Percentiles rank a stretch among this genome's conserved stretches.
phyloP scores from a whole-genome alignment of 1,140 invertebrate genomes.

The Acromyrmex echinatior region DNA sequence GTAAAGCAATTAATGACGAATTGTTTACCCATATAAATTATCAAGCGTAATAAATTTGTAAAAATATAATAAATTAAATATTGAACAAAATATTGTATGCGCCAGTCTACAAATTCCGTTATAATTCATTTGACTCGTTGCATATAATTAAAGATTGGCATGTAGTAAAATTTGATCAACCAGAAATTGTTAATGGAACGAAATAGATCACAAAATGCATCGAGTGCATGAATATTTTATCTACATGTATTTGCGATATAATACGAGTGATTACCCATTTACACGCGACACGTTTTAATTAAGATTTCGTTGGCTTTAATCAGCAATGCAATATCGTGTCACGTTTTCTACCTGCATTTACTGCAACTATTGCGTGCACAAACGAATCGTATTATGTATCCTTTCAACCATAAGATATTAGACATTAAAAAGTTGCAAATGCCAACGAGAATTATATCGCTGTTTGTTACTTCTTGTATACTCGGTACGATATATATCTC shows the following conservation, averaged over 20 bases:
- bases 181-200: conserved; percentile 52
- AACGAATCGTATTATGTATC: conserved; percentile 35
- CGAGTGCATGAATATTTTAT: conserved; percentile 40
- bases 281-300: conserved; percentile 56
- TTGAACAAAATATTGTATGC: neutral
- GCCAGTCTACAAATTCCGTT: neutral
- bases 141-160: conserved; percentile 29
- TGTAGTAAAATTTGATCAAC: conserved; percentile 47
- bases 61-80: neutral
- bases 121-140: conserved; percentile 44
- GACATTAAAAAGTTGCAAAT: conserved; percentile 47
- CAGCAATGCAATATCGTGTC: neutral
- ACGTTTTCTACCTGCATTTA: neutral
- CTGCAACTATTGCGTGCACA: neutral
- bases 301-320: conserved; percentile 52
- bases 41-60: neutral
- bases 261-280: conserved; percentile 50
- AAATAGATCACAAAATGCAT: conserved; percentile 35
- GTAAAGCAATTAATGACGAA: neutral
- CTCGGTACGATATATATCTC: conserved; percentile 28
- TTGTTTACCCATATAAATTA: neutral
- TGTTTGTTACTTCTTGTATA: conserved; percentile 57
- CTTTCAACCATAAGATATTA: conserved; percentile 43
- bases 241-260: conserved; percentile 28
- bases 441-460: conserved; percentile 47